Evolutionary conservation across 1,140 invertebrate genomes (phyloP).

Genomic region (Cherax destructor): DNA sequence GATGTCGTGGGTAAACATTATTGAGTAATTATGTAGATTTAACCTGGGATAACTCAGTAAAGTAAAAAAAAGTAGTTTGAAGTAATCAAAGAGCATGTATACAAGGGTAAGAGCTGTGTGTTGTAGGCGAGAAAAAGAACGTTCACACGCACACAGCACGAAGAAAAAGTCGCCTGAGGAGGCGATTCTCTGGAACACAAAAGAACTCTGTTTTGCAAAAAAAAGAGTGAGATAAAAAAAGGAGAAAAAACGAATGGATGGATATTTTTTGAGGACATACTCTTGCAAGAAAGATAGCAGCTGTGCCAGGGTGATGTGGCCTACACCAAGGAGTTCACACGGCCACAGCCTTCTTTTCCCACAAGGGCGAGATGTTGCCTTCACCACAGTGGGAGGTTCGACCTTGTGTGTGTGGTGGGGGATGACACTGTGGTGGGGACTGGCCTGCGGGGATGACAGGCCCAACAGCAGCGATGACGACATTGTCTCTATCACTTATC

Average conservation of each 20-base stretch:
- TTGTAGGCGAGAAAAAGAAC: too few species aligned
- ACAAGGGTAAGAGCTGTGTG: too few species aligned
- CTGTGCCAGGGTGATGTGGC: background rate
- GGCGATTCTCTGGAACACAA: background rate
- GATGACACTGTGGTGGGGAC: background rate
- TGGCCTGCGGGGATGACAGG: background rate
- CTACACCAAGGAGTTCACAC: background rate
- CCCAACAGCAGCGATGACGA: background rate
- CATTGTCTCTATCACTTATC: conserved; percentile 28
- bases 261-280: conserved; percentile 18
- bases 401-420: background rate
- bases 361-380: background rate
- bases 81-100: too few species aligned
- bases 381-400: background rate
- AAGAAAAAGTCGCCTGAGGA: background rate
- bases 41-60: too few species aligned
- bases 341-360: background rate
- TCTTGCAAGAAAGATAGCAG: conserved; percentile 11
- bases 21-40: too few species aligned
- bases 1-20: too few species aligned
- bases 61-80: too few species aligned
- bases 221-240: background rate
- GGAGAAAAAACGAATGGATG: conserved; percentile 11
- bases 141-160: too few species aligned
- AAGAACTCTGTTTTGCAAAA: background rate